Conservation (phyloP, 2,797 vertebrate genomes). For the Varecia variegata region DNA sequence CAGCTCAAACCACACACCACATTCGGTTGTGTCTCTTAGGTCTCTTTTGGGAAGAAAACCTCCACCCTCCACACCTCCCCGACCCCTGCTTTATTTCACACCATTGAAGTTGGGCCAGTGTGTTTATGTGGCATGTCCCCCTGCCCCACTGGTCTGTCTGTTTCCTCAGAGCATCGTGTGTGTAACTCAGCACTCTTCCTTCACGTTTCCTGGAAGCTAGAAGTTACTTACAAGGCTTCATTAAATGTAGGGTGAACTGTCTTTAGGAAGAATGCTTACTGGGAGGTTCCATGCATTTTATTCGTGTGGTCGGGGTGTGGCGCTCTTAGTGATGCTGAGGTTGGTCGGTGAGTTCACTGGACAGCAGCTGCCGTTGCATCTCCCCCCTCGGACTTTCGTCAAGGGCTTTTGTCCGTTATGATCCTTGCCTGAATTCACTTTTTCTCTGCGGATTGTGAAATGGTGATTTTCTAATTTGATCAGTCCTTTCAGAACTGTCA, state of each 20-base stretch:
- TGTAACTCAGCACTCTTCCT: neutral
- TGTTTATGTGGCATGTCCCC: neutral
- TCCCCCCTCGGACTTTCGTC: neutral
- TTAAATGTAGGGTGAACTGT: neutral
- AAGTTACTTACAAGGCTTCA: neutral
- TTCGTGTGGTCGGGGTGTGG: neutral
- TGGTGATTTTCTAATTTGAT: neutral
- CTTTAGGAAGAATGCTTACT: neutral
- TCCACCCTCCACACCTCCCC: neutral
- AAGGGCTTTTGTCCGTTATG: neutral
- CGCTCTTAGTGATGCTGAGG: neutral
- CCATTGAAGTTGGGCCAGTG: neutral
- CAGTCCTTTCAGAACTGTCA: neutral
- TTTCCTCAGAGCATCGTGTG: neutral
- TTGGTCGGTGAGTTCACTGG: neutral
- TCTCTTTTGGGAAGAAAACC: neutral
- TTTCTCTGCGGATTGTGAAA: neutral
- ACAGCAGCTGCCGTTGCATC: neutral
- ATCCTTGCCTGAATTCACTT: neutral
- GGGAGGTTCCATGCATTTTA: neutral
- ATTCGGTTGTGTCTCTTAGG: neutral
- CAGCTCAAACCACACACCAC: neutral
- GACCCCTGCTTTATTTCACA: no score
- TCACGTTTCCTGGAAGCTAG: neutral
- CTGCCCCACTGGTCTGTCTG: neutral